Evolutionary conservation across 2,113 vertebrate species (phyloP).

Genomic region (Oryzias woworae): DNA sequence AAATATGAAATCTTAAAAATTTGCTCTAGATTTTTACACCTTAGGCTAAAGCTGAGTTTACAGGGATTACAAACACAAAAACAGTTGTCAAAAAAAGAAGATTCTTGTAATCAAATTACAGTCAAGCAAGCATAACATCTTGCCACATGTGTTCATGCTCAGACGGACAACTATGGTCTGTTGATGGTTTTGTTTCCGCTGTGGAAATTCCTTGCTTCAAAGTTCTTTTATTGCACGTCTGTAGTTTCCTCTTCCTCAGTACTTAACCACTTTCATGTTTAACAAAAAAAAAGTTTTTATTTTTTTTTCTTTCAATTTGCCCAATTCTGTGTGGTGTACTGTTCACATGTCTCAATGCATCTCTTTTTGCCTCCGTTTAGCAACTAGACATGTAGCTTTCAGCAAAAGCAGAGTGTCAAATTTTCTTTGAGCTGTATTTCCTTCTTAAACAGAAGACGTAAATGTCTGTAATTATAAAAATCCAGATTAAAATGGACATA

Average conservation of each 20-base stretch:
- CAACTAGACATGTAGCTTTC: constrained; percentile 66
- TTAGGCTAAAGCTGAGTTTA: neutral
- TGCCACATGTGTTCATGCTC: constrained; percentile 1
- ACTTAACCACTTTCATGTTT: constrained; percentile 23
- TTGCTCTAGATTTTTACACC: no score
- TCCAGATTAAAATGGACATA: neutral
- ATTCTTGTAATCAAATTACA: neutral
- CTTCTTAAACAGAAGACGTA: constrained; percentile 68
- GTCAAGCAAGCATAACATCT: neutral
- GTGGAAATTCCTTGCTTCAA: constrained; percentile 30
- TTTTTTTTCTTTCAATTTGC: constrained; percentile 10
- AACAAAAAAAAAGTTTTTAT: constrained; percentile 3
- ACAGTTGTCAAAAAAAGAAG: neutral
- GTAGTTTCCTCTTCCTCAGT: constrained; percentile 28
- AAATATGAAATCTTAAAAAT: no score
- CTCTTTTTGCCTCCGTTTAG: constrained; percentile 13
- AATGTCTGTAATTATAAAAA: constrained; percentile 5
- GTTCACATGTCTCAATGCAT: constrained; percentile 27
- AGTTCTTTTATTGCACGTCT: constrained; percentile 45
- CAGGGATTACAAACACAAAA: neutral
- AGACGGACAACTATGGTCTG: constrained; percentile 25
- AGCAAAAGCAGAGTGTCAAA: constrained; percentile 33
- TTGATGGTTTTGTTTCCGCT: constrained; percentile 35
- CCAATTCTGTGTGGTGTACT: constrained; percentile 1
- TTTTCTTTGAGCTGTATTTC: constrained; percentile 52